Percentiles rank a stretch among this genome's conserved stretches.
phyloP scores from a whole-genome alignment of 1,140 invertebrate species.

The Micrasema minimum region DNA sequence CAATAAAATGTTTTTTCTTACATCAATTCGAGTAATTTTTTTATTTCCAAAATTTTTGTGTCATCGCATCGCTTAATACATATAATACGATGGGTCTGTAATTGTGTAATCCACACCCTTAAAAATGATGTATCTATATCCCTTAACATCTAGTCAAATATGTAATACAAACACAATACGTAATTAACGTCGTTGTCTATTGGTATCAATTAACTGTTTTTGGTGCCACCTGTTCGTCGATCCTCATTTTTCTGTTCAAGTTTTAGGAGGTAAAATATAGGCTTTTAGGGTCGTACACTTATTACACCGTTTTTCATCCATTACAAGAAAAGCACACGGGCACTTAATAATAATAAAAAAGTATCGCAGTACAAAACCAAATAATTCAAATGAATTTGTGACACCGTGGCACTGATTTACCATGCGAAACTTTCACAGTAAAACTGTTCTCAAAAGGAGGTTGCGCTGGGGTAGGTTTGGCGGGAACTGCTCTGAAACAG shows the following conservation, averaged over 20 bases:
- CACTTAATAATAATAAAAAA: background rate
- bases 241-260: slow-evolving; percentile 18
- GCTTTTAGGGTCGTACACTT: slow-evolving; percentile 29
- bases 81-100: too few relatives aligned
- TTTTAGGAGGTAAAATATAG: slow-evolving; percentile 18
- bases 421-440: background rate
- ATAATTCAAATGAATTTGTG: background rate
- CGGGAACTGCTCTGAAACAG: too few relatives aligned
- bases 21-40: too few relatives aligned
- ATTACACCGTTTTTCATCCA: background rate
- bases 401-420: background rate
- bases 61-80: too few relatives aligned
- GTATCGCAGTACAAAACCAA: background rate
- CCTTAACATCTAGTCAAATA: too few relatives aligned
- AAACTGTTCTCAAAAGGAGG: slow-evolving; percentile 19
- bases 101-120: too few relatives aligned
- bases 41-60: too few relatives aligned
- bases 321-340: background rate
- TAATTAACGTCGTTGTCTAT: slow-evolving; percentile 14
- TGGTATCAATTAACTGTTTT: slow-evolving; percentile 32
- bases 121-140: too few relatives aligned
- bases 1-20: too few relatives aligned
- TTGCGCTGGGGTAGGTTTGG: slow-evolving; percentile 15
- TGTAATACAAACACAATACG: too few relatives aligned
- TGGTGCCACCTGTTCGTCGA: slow-evolving; percentile 34